phyloP scores from a whole-genome alignment of 2,888 invertebrate species.

The Mimumesa dahlbomi region DNA sequence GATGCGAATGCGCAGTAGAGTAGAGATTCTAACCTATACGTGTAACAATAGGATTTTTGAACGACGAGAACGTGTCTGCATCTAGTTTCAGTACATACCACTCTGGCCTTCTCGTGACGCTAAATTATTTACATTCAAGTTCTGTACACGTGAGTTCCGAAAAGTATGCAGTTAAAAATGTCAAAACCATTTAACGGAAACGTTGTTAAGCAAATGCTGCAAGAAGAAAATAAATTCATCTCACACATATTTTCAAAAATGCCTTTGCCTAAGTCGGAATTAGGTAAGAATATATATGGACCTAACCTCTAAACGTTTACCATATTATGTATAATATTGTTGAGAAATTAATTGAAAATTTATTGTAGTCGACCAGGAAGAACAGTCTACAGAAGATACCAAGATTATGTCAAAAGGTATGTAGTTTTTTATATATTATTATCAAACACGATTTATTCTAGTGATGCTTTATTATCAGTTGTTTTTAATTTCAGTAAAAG shows the following conservation, averaged over 20 bases:
- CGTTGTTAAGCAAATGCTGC: conserved; percentile 79
- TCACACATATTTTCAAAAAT: conserved; percentile 83
- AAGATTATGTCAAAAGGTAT: conserved; percentile 23
- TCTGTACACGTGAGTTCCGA: conserved; percentile 28
- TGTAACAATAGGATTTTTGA: not conserved
- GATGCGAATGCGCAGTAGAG: conserved; percentile 21
- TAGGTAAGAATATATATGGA: conserved; percentile 74
- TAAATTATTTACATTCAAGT: conserved; percentile 24
- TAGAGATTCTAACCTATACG: conserved; percentile 25
- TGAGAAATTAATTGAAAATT: not conserved
- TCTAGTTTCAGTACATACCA: too few species aligned
- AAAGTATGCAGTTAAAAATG: conserved; percentile 76
- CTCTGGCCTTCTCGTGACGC: not conserved
- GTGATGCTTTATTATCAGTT: too few species aligned
- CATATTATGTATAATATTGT: conserved; percentile 1
- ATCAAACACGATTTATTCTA: not conserved
- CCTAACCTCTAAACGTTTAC: conserved; percentile 47
- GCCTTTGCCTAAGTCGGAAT: conserved; percentile 81
- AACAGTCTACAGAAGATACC: not conserved
- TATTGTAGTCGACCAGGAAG: conserved; percentile 25
- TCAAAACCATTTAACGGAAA: conserved; percentile 74
- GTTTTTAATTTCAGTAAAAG: conserved; percentile 39
- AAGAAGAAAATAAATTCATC: conserved; percentile 83
- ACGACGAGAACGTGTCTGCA: not conserved
- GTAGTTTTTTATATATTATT: not conserved